These are phyloP conservation scores for Frieseomelitta varia DNA, from an alignment of 1,140 invertebrate species.

Conservation along the genomic window DNA sequence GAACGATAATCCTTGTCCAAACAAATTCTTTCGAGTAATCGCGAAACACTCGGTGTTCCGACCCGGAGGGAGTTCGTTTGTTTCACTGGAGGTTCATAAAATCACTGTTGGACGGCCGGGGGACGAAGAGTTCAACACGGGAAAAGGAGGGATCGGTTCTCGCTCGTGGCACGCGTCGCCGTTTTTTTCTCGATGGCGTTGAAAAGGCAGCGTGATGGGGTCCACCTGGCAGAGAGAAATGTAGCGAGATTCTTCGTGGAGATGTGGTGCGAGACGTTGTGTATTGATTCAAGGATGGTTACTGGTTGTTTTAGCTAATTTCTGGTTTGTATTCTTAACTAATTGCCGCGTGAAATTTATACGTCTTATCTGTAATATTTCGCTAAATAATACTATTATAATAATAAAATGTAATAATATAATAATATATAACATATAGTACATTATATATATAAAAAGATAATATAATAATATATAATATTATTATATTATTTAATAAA, in stretches of 20 bases:
- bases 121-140: not conserved
- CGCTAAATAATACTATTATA: no score
- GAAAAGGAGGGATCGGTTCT: not conserved
- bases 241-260: conserved; percentile 47
- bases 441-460: no score
- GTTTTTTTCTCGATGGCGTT: conserved; percentile 1
- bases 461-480: no score
- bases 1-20: conserved; percentile 44
- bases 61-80: conserved; percentile 5
- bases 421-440: no score
- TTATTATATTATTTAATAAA: no score
- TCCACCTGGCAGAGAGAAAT: conserved; percentile 68
- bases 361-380: not conserved
- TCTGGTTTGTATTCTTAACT: not conserved
- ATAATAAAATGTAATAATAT: no score
- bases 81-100: not conserved
- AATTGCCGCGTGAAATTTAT: not conserved
- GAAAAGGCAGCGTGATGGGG: conserved; percentile 46
- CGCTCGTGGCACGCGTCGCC: conserved; percentile 54
- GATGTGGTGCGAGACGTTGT: not conserved
- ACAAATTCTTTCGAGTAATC: conserved; percentile 27
- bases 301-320: not conserved
- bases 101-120: not conserved
- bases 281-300: conserved; percentile 2
- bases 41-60: not conserved